These are phyloP conservation scores for Galaxea fascicularis DNA, from an alignment of 92 coral and sea anemone species.

Conservation along the genomic window DNA sequence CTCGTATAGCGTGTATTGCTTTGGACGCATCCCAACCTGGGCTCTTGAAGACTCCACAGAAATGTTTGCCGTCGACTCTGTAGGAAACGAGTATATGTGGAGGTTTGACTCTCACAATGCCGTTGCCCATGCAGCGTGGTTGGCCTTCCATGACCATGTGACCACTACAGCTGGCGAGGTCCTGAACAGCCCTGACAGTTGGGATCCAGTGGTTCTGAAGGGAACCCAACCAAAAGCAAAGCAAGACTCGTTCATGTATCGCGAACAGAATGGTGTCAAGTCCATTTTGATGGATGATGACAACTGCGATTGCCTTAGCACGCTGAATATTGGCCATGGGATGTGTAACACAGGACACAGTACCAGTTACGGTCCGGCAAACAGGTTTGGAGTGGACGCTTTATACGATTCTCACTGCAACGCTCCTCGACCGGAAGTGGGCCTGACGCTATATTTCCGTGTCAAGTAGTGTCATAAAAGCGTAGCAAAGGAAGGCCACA, in stretches of 20 bases:
- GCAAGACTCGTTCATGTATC: slow-evolving; percentile 84
- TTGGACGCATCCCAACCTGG: slow-evolving; percentile 85
- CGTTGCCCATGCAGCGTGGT: slow-evolving; percentile 81
- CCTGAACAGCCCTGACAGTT: slow-evolving; percentile 41
- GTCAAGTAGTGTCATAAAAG: slow-evolving; percentile 11
- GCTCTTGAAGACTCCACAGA: slow-evolving; percentile 76
- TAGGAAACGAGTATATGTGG: slow-evolving; percentile 73
- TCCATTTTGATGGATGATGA: slow-evolving; percentile 80
- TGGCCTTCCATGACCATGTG: slow-evolving; percentile 80
- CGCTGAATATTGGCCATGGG: slow-evolving; percentile 77
- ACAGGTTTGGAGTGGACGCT: slow-evolving; percentile 77
- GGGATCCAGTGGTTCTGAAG: slow-evolving; percentile 73
- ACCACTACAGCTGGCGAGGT: slow-evolving; percentile 62
- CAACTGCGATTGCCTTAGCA: slow-evolving; percentile 76
- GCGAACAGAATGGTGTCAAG: slow-evolving; percentile 76
- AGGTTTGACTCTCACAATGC: slow-evolving; percentile 70
- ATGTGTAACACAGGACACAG: slow-evolving; percentile 68
- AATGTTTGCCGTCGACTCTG: slow-evolving; percentile 77
- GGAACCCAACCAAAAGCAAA: slow-evolving; percentile 60
- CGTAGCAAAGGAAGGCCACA: neutral
- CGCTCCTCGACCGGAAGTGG: slow-evolving; percentile 75
- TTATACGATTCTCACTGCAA: slow-evolving; percentile 72
- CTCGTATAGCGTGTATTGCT: slow-evolving; percentile 72
- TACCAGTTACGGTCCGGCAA: slow-evolving; percentile 64
- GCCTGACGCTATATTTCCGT: slow-evolving; percentile 78